A percentile compares a stretch with the other conserved stretches of the same genome.
phyloP scores from a whole-genome alignment of 2,797 vertebrate species.

The Eremophila alpestris region DNA sequence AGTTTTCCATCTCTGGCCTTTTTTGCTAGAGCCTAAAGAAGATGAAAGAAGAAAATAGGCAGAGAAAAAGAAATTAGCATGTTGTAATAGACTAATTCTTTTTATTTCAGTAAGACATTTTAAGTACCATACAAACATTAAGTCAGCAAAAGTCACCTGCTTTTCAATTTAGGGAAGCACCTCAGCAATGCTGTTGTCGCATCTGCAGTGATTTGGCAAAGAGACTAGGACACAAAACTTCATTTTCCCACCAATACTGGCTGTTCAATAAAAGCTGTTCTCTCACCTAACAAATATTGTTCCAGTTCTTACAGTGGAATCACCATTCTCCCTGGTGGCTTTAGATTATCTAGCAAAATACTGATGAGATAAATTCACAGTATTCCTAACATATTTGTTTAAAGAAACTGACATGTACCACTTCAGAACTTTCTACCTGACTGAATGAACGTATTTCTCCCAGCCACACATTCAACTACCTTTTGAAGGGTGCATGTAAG shows the following conservation, averaged over 20 bases:
- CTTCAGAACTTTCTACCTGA: not conserved
- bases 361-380: not conserved
- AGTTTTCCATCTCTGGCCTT: conserved; percentile 95
- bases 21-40: conserved; percentile 84
- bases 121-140: not conserved
- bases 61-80: not conserved
- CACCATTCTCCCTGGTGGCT: not conserved
- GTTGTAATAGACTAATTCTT: not conserved
- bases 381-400: not conserved
- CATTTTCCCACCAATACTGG: not conserved
- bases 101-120: not conserved
- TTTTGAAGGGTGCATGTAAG: not conserved
- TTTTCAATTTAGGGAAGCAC: not conserved
- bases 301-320: not conserved
- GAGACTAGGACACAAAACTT: not conserved
- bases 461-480: not conserved
- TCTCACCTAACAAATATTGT: not conserved
- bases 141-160: not conserved
- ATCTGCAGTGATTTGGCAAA: not conserved
- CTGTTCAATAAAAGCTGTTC: not conserved
- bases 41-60: not conserved
- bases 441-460: not conserved
- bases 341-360: not conserved
- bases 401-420: not conserved
- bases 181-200: not conserved